Conservation (phyloP, 2,797 vertebrate species). For the Syngnathus acus region DNA sequence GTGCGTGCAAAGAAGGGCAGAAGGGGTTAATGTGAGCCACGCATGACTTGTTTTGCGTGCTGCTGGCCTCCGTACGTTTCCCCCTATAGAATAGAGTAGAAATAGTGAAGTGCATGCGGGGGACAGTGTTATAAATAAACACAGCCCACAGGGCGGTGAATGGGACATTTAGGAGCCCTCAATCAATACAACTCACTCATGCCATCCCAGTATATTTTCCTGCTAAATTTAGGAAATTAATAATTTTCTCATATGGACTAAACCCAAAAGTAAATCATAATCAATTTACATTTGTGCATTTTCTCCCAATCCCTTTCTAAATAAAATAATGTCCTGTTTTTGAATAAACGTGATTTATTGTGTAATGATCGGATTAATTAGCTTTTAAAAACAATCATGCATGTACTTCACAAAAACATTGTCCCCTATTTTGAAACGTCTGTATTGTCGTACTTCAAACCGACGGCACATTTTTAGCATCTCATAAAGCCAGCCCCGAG, state of each 20-base stretch:
- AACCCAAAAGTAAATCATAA: too few species aligned
- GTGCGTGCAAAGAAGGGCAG: slow-evolving; percentile 20
- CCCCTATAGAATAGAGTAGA: slow-evolving; percentile 24
- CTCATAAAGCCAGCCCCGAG: not conserved
- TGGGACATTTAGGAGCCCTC: not conserved
- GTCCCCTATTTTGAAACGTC: not conserved
- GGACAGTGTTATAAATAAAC: not conserved
- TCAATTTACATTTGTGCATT: too few species aligned
- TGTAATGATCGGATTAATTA: too few species aligned
- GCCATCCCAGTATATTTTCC: not conserved
- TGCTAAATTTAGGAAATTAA: too few species aligned
- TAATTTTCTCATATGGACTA: too few species aligned
- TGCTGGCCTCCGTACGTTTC: slow-evolving; percentile 58
- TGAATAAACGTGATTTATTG: too few species aligned
- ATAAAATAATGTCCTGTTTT: too few species aligned
- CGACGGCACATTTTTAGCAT: not conserved
- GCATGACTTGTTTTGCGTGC: slow-evolving; percentile 60
- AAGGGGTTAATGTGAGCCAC: slow-evolving; percentile 55
- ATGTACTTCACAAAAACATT: too few species aligned
- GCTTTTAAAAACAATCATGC: too few species aligned
- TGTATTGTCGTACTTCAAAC: not conserved
- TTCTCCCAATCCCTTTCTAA: too few species aligned
- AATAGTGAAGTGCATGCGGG: slow-evolving; percentile 13
- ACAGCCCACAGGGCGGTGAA: not conserved
- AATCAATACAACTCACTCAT: not conserved